Conservation (phyloP, 2,888 invertebrate genomes). For the Platycnemis pennipes region DNA sequence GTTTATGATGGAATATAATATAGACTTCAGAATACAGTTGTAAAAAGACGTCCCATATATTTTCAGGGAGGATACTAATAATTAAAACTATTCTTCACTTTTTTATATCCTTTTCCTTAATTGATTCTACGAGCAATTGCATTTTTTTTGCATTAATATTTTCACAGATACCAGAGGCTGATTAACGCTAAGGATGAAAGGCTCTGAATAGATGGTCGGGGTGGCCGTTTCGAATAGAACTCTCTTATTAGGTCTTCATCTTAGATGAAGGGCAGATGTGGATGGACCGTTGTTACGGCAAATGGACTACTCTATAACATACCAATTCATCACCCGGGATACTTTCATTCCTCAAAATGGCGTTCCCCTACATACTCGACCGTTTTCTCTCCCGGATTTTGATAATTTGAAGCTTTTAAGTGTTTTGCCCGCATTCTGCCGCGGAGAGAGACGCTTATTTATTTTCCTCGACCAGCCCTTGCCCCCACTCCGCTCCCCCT, state of each 20-base stretch:
- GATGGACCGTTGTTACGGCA: neutral
- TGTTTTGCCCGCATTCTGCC: slow-evolving; percentile 39
- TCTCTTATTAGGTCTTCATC: neutral
- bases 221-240: neutral
- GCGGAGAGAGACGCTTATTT: slow-evolving; percentile 52
- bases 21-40: too few species aligned
- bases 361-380: neutral
- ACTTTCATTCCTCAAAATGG: slow-evolving; percentile 14
- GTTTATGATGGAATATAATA: too few species aligned
- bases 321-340: neutral
- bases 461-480: neutral
- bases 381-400: slow-evolving; percentile 11
- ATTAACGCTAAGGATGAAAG: too few species aligned
- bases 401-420: slow-evolving; percentile 39
- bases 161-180: too few species aligned
- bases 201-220: neutral
- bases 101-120: too few species aligned
- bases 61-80: too few species aligned
- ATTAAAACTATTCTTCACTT: too few species aligned
- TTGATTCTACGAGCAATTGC: too few species aligned
- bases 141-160: too few species aligned
- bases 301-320: neutral
- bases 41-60: too few species aligned
- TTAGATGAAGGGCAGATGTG: neutral
- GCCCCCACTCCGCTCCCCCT: neutral